Base-by-base conservation (phyloP, 2,888 invertebrate species). In the Tiliacea aurago region DNA sequence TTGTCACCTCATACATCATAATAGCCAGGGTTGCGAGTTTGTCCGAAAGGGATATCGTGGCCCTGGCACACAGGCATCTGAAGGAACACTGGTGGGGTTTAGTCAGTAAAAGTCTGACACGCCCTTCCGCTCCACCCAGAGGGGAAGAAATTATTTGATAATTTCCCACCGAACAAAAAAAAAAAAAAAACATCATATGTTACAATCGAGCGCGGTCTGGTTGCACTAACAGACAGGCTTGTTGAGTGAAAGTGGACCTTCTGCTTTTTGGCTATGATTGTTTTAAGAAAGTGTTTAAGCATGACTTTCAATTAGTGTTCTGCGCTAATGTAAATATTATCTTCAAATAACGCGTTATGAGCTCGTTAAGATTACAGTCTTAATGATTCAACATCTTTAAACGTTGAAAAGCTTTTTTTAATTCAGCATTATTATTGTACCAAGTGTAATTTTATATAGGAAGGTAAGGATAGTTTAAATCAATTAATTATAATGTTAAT, bases 221-320 rank as follows among this genome's bases (percentile, higher is more conserved):
- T 20, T 53, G 37, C 45, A 72, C 6, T 0, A n/a, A 61, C 51
- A 47, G n/a, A 20, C 43, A 28, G 18, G 18, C 20, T 45, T 59
- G 53, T 23, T 80, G 49, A 61, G 2, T 49, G 33, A 80, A 55
- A 43, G 11, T 74, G 20, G 20, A 62, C 67, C 76, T 84, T 74
- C 75, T 84, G 76, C 11, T 4, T 15, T 10, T 33, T 20, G 23
- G 4, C 20, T 43, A 73, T 6, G 20, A 80, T 55, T 80, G 59
- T 80, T 75, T 73, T 56, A 73, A 69, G 80, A 81, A 78, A 85
- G 78, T 84, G 78, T 85, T 84, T 71, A 79, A 75, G 70, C 78
- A 68, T 72, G 64, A 67, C 74, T 79, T 80, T 80, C 78, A 86
- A 88, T 87, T 84, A 83, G 80, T 84, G 80, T 75, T 78, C 76